These are phyloP conservation scores for Teleogryllus oceanicus DNA, from an alignment of 2,888 invertebrate genomes.

Conservation along the genomic window DNA sequence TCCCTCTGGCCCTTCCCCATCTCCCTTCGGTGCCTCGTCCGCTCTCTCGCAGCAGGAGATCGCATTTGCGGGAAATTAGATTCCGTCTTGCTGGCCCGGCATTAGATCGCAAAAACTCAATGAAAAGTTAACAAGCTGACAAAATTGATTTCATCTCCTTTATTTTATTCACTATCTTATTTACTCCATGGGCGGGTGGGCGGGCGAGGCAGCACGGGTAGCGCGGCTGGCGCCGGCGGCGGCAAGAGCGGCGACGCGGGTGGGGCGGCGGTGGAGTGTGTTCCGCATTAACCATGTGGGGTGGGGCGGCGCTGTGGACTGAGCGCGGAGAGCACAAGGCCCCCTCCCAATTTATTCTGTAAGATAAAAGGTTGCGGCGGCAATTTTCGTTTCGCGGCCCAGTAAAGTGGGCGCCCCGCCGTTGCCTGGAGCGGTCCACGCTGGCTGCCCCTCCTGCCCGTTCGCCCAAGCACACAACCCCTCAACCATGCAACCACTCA, in stretches of 20 bases:
- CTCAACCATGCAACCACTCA: too few species aligned
- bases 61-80: constrained; percentile 7
- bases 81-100: background rate
- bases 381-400: background rate
- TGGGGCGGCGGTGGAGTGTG: background rate
- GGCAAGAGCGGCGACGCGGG: background rate
- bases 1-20: too few species aligned
- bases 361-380: constrained; percentile 1
- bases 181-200: background rate
- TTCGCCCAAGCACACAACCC: too few species aligned
- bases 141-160: constrained; percentile 1
- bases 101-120: constrained; percentile 7
- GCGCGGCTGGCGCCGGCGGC: background rate
- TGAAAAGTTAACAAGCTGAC: constrained; percentile 18
- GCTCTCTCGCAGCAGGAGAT: background rate
- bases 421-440: background rate
- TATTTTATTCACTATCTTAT: constrained; percentile 18
- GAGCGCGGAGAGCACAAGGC: background rate
- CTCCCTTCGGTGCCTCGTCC: background rate
- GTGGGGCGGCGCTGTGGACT: background rate
- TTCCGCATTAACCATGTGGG: background rate
- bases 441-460: too few species aligned
- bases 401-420: background rate
- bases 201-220: background rate
- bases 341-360: constrained; percentile 5